Percentiles rank a stretch among this genome's conserved stretches.
Evolutionary conservation across 2,797 vertebrate species (phyloP).

Genomic region (Darevskia nairensis): DNA sequence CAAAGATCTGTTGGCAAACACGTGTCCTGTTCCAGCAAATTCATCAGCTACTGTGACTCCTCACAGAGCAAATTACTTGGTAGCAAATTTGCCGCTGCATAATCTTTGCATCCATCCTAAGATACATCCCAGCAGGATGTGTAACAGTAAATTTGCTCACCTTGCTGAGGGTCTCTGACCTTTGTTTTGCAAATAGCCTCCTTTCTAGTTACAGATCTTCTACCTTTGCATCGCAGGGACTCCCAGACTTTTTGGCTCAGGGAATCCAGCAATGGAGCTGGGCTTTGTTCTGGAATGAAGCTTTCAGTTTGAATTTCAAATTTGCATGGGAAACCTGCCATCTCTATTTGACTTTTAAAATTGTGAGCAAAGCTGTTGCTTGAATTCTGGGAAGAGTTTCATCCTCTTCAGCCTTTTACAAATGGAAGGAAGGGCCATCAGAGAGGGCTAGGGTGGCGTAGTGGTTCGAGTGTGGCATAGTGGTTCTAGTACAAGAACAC

Average conservation of each 20-base stretch:
- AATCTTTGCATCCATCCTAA: not conserved
- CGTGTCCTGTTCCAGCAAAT: too few relatives aligned
- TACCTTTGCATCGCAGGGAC: not conserved
- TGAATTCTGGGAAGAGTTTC: not conserved
- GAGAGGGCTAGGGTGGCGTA: too few relatives aligned
- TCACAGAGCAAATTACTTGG: not conserved
- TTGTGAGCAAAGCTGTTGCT: not conserved
- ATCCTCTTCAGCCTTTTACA: not conserved
- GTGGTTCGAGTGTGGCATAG: too few relatives aligned
- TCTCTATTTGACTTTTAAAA: not conserved
- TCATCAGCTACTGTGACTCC: not conserved
- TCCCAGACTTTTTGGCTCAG: not conserved
- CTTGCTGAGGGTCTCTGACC: not conserved
- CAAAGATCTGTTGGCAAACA: not conserved
- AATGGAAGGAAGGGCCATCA: not conserved
- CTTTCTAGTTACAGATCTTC: not conserved
- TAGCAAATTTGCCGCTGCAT: not conserved
- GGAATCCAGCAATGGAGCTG: not conserved
- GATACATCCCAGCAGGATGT: not conserved
- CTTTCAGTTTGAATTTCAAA: not conserved
- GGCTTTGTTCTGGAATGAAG: not conserved
- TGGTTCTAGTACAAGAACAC: too few relatives aligned
- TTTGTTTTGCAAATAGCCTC: not conserved
- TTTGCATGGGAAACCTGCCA: not conserved
- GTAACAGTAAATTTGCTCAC: not conserved